A percentile compares a stretch with the other conserved stretches of the same genome.
Conservation (phyloP, 2,113 vertebrate genomes). For the Capreolus pygargus region DNA sequence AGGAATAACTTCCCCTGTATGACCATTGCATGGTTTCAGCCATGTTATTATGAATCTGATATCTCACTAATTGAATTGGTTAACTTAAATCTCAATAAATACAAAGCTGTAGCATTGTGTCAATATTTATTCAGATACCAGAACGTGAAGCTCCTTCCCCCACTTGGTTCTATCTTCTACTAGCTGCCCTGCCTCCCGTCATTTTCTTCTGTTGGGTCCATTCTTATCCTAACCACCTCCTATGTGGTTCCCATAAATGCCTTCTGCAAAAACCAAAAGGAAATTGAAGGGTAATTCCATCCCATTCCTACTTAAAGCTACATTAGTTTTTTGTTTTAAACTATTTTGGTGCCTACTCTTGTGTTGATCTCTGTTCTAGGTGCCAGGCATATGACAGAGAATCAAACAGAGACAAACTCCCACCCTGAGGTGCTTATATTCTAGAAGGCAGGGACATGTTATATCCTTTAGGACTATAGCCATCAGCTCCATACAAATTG, state of each 20-base stretch:
- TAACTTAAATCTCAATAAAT: not conserved
- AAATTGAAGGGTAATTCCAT: not conserved
- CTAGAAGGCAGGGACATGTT: not conserved
- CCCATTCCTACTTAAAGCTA: not conserved
- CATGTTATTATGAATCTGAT: not conserved
- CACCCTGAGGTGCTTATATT: not conserved
- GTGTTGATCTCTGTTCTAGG: not conserved
- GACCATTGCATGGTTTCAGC: not conserved
- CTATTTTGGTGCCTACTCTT: not conserved
- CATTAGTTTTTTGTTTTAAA: not conserved
- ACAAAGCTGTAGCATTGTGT: not conserved
- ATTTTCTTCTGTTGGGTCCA: not conserved
- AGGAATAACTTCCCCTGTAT: not conserved
- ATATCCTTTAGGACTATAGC: not conserved
- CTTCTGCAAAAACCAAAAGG: not conserved
- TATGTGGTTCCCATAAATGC: not conserved
- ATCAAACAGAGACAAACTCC: not conserved
- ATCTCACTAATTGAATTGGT: not conserved
- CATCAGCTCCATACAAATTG: not conserved
- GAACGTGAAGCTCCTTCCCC: not conserved
- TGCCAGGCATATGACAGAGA: not conserved
- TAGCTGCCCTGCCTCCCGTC: not conserved
- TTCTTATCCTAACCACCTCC: not conserved
- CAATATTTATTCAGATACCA: not conserved
- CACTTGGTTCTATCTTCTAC: not conserved